A percentile compares a stretch with the other conserved stretches of the same genome.
These are phyloP conservation scores for Acanthurus tractus DNA, from an alignment of 2,797 vertebrate genomes.

Conservation along the genomic window DNA sequence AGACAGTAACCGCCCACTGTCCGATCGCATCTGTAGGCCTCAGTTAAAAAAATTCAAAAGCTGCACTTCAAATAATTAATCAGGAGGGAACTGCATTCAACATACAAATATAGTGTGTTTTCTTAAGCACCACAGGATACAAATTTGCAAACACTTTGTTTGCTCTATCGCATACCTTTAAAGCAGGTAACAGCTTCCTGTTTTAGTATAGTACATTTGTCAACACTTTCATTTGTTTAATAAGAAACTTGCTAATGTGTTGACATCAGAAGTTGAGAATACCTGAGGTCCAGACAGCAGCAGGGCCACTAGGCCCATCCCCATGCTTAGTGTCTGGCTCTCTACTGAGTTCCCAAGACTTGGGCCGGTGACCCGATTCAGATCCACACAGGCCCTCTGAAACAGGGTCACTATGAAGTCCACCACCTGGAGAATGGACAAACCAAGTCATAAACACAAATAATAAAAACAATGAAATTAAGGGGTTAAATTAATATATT, in stretches of 20 bases:
- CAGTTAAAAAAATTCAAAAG: too few relatives aligned
- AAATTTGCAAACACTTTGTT: too few relatives aligned
- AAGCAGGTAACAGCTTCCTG: too few relatives aligned
- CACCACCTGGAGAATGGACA: conserved; percentile 85
- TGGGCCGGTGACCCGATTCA: conserved; percentile 47
- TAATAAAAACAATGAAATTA: neutral
- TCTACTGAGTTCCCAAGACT: conserved; percentile 78
- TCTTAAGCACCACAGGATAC: too few relatives aligned
- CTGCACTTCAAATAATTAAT: too few relatives aligned
- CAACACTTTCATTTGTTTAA: neutral
- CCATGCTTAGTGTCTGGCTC: conserved; percentile 92
- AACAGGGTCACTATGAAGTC: conserved; percentile 89
- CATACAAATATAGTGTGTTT: too few relatives aligned
- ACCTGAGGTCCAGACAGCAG: conserved; percentile 92
- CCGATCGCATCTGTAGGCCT: too few relatives aligned
- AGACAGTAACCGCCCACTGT: neutral
- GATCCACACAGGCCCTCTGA: conserved; percentile 87
- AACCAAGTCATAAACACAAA: neutral
- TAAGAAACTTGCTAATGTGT: neutral
- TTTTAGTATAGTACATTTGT: too few relatives aligned
- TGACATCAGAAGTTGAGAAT: conserved; percentile 12
- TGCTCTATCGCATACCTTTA: too few relatives aligned
- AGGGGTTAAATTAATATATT: neutral
- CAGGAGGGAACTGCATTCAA: too few relatives aligned
- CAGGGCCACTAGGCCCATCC: conserved; percentile 92